Base-by-base conservation (phyloP, 2,113 vertebrate species). In the Sus scrofa region DNA sequence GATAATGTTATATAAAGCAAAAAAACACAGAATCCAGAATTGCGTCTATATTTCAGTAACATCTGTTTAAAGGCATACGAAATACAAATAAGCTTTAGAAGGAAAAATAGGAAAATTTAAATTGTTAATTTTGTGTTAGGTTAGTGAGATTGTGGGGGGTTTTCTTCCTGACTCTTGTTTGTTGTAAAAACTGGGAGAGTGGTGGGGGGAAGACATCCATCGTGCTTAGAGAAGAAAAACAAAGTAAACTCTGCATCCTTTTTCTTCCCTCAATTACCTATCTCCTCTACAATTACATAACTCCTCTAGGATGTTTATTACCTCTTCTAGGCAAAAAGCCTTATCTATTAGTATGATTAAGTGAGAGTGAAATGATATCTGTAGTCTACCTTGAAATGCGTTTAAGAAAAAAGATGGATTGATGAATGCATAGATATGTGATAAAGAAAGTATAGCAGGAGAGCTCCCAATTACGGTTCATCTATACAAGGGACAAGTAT, bases 41-140 rank as follows among this genome's bases (percentile, higher is more conserved):
- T 63, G 9, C 30, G 65, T 71, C n/a, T 89, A 0, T 77, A n/a
- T 83, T 89, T 70, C 56, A 84, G 20, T 77, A 68, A 60, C 2
- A 83, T 82, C 60, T 77, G 37, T 78, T 91, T 96, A 37, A 94
- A 94, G 19, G 88, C 62, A 71, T 71, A 20, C 91, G 24, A 91
- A 62, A 75, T 94, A 34, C 18, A 83, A 71, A 62, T 63, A 89
- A 89, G 70, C 44, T n/a, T 52, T 84, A 70, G 44, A 71, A 88
- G 52, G 62, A 87, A 77, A 86, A 91, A 56, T 11, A 68, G 52
- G 62, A 96, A 87, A 94, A 78, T 12, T 86, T 37, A 82, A 88
- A 83, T 71, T 50, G 34, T 77, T 83, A 73, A 58, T 75, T 60
- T 82, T 11, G 70, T 71, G 30, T 92, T 85, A 93, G 22, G 4